These are phyloP conservation scores for Sebastes steindachneri DNA, from an alignment of 2,797 vertebrate genomes.

Conservation along the genomic window DNA sequence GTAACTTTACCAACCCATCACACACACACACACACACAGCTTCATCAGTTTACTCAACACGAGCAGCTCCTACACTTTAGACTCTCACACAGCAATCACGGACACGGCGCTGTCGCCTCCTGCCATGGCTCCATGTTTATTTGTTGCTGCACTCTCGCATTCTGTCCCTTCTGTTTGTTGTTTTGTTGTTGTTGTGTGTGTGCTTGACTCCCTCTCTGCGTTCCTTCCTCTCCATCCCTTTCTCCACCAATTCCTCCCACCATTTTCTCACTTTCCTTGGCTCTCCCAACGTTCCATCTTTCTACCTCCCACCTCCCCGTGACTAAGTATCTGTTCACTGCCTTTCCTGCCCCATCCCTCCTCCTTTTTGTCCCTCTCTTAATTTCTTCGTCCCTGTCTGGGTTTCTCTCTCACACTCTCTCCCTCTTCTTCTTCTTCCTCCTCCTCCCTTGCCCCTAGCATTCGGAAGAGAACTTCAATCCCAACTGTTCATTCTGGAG, in stretches of 20 bases:
- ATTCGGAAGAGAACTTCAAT: slow-evolving; percentile 98
- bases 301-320: slow-evolving; percentile 55
- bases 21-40: not conserved
- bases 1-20: slow-evolving; percentile 46
- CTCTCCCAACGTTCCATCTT: slow-evolving; percentile 35
- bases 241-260: slow-evolving; percentile 50
- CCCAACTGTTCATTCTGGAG: slow-evolving; percentile 99
- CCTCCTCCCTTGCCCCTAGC: slow-evolving; percentile 75
- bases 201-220: slow-evolving; percentile 62
- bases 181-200: slow-evolving; percentile 53
- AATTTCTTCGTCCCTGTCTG: slow-evolving; percentile 16
- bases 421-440: not conserved
- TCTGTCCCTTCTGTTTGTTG: slow-evolving; percentile 79
- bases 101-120: slow-evolving; percentile 64
- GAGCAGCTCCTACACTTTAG: slow-evolving; percentile 49
- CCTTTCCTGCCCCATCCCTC: slow-evolving; percentile 12
- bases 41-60: slow-evolving; percentile 71
- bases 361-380: slow-evolving; percentile 25
- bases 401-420: slow-evolving; percentile 9
- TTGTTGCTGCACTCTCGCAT: slow-evolving; percentile 72
- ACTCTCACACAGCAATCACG: slow-evolving; percentile 53
- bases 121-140: slow-evolving; percentile 71
- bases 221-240: slow-evolving; percentile 48
- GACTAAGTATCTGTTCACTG: slow-evolving; percentile 46
- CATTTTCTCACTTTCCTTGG: slow-evolving; percentile 57